phyloP scores from a whole-genome alignment of 2,888 invertebrate species.

The Ormyrus rosae region DNA sequence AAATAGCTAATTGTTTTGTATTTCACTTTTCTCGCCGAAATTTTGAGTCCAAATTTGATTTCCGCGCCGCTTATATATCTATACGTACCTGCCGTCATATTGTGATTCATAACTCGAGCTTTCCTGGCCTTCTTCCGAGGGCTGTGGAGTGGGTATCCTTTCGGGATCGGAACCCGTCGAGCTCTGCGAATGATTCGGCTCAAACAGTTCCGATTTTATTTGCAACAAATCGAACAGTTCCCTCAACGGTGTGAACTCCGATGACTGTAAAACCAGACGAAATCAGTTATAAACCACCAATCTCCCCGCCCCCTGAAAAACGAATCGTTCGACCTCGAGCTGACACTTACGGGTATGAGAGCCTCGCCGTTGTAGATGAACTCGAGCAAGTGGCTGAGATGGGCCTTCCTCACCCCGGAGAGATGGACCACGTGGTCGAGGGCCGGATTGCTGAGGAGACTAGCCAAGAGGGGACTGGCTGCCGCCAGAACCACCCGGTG shows the following conservation, averaged over 20 bases:
- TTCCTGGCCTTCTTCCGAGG: conserved; percentile 73
- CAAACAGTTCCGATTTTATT: conserved; percentile 85
- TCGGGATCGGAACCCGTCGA: conserved; percentile 72
- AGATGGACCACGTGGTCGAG: conserved; percentile 84
- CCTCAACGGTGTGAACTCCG: conserved; percentile 88
- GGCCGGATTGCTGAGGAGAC: conserved; percentile 74
- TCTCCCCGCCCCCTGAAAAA: too few relatives aligned
- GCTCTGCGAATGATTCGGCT: conserved; percentile 72
- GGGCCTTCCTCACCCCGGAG: conserved; percentile 87
- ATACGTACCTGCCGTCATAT: conserved; percentile 71
- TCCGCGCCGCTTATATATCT: neutral
- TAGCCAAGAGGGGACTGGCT: conserved; percentile 90
- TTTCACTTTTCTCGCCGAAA: neutral
- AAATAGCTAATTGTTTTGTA: neutral
- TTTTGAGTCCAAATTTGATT: neutral
- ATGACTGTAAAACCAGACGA: conserved; percentile 78
- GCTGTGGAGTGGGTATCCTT: conserved; percentile 73
- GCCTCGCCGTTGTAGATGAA: conserved; percentile 92
- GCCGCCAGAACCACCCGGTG: conserved; percentile 92
- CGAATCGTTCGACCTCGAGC: too few relatives aligned
- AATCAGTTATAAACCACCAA: too few relatives aligned
- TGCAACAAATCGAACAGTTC: conserved; percentile 89
- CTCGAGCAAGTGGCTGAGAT: conserved; percentile 88
- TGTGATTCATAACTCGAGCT: conserved; percentile 75
- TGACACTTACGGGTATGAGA: conserved; percentile 82